Evolutionary conservation across 2,113 vertebrate species (phyloP).

Genomic region (Ceyx melanurus): DNA sequence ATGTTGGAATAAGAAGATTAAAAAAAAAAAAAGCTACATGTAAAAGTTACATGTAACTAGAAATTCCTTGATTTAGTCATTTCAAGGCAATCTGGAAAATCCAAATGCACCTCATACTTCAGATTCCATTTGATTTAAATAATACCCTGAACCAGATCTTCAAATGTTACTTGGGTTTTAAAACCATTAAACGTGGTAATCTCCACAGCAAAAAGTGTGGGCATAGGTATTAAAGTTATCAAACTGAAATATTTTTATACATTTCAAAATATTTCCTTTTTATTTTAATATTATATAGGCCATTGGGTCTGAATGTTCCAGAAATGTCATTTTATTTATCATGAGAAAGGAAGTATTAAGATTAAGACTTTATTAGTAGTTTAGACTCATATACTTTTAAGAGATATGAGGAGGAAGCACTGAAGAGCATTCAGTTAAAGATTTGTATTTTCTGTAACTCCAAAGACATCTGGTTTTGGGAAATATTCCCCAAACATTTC

Average conservation of each 20-base stretch:
- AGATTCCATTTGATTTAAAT: background rate
- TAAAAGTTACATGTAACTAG: background rate
- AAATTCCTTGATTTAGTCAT: background rate
- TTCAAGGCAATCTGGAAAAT: background rate
- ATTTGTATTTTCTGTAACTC: background rate
- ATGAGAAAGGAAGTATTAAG: background rate
- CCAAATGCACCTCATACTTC: background rate
- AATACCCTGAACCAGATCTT: background rate
- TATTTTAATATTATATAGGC: background rate
- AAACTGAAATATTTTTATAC: background rate
- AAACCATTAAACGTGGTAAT: background rate
- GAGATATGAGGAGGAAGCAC: background rate
- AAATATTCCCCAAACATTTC: background rate
- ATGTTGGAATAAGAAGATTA: background rate
- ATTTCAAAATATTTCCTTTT: background rate
- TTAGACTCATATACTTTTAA: background rate
- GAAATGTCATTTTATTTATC: background rate
- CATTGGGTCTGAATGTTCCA: background rate
- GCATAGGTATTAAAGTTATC: background rate
- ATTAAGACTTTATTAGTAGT: background rate
- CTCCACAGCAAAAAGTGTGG: background rate
- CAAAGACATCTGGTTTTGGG: background rate
- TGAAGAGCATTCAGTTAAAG: background rate
- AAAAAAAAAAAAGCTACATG: background rate
- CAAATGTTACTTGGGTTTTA: background rate